These are phyloP conservation scores for Aphidoletes aphidimyza DNA, from an alignment of 2,888 invertebrate species.

Conservation along the genomic window DNA sequence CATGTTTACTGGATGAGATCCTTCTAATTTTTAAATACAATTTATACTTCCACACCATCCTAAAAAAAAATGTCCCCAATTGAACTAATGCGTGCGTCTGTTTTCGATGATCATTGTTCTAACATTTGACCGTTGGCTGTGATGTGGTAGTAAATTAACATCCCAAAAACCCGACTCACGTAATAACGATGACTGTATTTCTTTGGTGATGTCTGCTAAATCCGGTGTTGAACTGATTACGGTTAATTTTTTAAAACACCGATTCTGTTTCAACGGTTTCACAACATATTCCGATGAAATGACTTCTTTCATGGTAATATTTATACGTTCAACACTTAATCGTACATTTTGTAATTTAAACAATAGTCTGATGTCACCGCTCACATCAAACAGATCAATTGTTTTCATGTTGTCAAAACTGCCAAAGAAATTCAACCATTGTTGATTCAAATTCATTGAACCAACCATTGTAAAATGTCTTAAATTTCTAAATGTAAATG, in stretches of 20 bases:
- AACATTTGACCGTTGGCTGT: no score
- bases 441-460: background rate
- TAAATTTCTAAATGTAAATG: background rate
- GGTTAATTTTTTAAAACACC: background rate
- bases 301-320: background rate
- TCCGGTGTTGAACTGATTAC: no score
- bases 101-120: no score
- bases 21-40: no score
- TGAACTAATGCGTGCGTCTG: no score
- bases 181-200: background rate
- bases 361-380: background rate
- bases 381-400: background rate
- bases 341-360: background rate
- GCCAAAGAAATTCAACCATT: background rate
- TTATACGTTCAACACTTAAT: background rate
- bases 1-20: no score
- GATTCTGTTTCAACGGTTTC: background rate
- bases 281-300: background rate
- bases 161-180: background rate
- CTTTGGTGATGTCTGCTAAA: no score
- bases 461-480: background rate
- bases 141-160: no score
- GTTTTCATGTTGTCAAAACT: background rate
- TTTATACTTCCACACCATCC: no score
- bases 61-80: no score